Evolutionary conservation across 2,797 vertebrate species (phyloP).

Genomic region (Gambelia wislizenii): DNA sequence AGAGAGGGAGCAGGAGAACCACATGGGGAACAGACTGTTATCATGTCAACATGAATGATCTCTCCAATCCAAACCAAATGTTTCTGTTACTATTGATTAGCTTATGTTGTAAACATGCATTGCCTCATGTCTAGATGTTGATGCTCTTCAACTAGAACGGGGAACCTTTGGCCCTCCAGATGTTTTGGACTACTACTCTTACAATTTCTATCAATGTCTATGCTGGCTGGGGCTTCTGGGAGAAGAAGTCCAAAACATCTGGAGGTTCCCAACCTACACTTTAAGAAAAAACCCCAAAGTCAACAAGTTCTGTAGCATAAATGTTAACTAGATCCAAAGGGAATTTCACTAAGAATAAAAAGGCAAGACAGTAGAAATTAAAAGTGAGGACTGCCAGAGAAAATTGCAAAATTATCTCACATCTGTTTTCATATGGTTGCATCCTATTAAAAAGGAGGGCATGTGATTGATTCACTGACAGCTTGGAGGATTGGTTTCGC

Average conservation of each 20-base stretch:
- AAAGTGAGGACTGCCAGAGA: neutral
- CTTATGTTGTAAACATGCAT: neutral
- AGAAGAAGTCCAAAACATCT: neutral
- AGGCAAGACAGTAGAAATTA: neutral
- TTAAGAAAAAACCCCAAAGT: neutral
- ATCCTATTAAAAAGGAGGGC: neutral
- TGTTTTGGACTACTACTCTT: neutral
- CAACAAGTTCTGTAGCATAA: neutral
- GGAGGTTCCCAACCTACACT: neutral
- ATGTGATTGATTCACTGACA: neutral
- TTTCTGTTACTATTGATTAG: neutral
- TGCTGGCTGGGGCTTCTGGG: neutral
- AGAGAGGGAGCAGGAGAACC: neutral
- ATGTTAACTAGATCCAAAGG: no score
- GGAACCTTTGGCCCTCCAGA: neutral
- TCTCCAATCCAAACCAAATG: neutral
- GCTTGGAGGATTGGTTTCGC: neutral
- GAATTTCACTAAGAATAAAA: neutral
- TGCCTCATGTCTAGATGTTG: neutral
- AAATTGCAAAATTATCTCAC: neutral
- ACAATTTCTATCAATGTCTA: neutral
- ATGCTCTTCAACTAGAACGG: neutral
- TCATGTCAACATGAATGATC: neutral
- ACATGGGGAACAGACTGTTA: neutral
- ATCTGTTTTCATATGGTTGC: neutral